phyloP scores from a whole-genome alignment of 2,113 vertebrate species.

The Microtus montanus region DNA sequence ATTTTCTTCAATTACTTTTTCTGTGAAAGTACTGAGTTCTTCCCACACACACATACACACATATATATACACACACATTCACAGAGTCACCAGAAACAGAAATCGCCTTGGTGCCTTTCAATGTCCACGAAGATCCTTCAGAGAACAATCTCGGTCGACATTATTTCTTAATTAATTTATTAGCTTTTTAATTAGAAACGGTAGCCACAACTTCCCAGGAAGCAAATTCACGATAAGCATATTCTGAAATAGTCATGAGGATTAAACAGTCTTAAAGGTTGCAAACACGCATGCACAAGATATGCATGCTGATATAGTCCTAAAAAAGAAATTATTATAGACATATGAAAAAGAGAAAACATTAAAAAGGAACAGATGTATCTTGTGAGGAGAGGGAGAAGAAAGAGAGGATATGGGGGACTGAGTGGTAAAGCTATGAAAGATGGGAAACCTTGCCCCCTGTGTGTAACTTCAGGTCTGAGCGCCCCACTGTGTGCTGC shows the following conservation, averaged over 20 bases:
- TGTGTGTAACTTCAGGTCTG: background rate
- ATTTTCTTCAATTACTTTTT: accelerated
- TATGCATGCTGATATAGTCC: background rate
- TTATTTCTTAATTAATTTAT: constrained; percentile 9
- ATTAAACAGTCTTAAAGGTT: background rate
- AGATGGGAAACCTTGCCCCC: background rate
- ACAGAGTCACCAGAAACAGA: constrained; percentile 49
- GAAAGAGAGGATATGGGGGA: background rate
- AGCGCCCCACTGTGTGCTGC: background rate
- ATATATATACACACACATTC: background rate
- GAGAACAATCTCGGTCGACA: background rate
- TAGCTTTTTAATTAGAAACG: background rate
- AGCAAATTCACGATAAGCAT: background rate
- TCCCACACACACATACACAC: background rate
- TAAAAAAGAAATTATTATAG: background rate
- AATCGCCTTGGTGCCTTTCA: constrained; percentile 61
- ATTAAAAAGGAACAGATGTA: background rate
- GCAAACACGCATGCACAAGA: background rate
- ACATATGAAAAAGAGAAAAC: background rate
- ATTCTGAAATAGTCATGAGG: background rate
- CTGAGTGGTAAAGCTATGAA: accelerated
- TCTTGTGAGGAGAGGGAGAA: background rate
- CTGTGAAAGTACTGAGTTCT: background rate
- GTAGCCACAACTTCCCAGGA: background rate
- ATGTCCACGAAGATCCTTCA: constrained; percentile 52